These are phyloP conservation scores for Miichthys miiuy DNA, from an alignment of 2,797 vertebrate species.

Conservation along the genomic window DNA sequence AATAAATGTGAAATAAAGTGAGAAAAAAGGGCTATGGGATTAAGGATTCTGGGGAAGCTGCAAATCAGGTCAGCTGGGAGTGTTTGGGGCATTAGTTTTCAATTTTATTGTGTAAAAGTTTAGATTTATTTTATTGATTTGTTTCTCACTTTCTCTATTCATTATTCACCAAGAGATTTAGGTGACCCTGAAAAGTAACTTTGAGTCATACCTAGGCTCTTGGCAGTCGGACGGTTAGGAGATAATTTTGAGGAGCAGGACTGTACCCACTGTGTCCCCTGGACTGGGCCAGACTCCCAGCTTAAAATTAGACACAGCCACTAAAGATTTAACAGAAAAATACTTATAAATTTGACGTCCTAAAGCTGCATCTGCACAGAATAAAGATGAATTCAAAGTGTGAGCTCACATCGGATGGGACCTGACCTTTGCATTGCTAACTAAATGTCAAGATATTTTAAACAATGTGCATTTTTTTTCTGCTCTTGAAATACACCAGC, in stretches of 20 bases:
- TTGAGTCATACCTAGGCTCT: not conserved
- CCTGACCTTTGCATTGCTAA: slow-evolving; percentile 16
- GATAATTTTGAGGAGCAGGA: too few species aligned
- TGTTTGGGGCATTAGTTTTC: not conserved
- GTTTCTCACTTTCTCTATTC: not conserved
- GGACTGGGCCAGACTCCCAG: not conserved
- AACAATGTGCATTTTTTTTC: slow-evolving; percentile 12
- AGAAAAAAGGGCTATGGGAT: not conserved
- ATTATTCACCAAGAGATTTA: not conserved
- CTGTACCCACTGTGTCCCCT: not conserved
- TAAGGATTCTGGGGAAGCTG: not conserved
- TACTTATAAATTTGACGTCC: not conserved
- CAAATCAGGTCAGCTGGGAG: not conserved
- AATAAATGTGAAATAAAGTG: not conserved
- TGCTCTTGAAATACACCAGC: slow-evolving; percentile 2
- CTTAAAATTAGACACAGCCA: not conserved
- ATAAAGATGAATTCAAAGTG: not conserved
- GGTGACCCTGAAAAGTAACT: not conserved
- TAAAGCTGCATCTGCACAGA: not conserved
- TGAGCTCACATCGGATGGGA: not conserved
- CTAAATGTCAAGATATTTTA: slow-evolving; percentile 28
- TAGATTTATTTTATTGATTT: not conserved
- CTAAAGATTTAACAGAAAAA: not conserved
- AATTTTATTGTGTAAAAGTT: too few species aligned
- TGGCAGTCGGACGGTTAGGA: too few species aligned